A percentile compares a stretch with the other conserved stretches of the same genome.
phyloP scores from a whole-genome alignment of 1,140 invertebrate genomes.

The Ylistrum balloti region DNA sequence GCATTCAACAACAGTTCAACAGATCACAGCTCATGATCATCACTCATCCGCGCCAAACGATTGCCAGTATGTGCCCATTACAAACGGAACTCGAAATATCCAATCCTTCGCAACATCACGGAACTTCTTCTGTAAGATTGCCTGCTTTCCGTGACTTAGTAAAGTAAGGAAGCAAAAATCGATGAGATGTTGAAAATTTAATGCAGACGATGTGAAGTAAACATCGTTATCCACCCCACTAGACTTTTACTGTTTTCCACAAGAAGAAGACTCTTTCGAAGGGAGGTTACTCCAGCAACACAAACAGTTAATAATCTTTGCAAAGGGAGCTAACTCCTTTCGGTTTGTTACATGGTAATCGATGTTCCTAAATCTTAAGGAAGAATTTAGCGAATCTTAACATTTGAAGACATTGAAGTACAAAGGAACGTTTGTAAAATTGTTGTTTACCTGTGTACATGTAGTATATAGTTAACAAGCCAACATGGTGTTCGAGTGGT shows the following conservation, averaged over 20 bases:
- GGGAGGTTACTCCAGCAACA: background rate
- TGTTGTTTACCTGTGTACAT: too few species aligned
- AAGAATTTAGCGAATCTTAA: too few species aligned
- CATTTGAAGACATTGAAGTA: too few species aligned
- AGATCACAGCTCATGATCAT: too few species aligned
- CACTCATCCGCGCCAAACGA: background rate
- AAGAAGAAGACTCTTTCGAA: background rate
- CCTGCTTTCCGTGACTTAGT: background rate
- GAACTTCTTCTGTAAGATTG: background rate
- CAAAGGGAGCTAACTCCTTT: too few species aligned
- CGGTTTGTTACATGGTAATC: too few species aligned
- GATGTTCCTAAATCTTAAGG: too few species aligned
- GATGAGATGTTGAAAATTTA: slow-evolving; percentile 33
- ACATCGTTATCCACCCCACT: slow-evolving; percentile 27
- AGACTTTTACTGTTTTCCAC: slow-evolving; percentile 6
- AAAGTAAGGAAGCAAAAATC: slow-evolving; percentile 14
- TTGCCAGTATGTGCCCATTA: background rate
- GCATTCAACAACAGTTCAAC: too few species aligned
- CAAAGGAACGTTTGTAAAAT: too few species aligned
- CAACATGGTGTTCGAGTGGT: too few species aligned
- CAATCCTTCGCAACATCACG: background rate
- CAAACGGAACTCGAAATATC: background rate
- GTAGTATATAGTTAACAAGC: too few species aligned
- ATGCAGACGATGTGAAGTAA: slow-evolving; percentile 38
- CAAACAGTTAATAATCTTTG: too few species aligned